Evolutionary conservation across 2,888 invertebrate species (phyloP).

Genomic region (Cryptocheilus praepositus): DNA sequence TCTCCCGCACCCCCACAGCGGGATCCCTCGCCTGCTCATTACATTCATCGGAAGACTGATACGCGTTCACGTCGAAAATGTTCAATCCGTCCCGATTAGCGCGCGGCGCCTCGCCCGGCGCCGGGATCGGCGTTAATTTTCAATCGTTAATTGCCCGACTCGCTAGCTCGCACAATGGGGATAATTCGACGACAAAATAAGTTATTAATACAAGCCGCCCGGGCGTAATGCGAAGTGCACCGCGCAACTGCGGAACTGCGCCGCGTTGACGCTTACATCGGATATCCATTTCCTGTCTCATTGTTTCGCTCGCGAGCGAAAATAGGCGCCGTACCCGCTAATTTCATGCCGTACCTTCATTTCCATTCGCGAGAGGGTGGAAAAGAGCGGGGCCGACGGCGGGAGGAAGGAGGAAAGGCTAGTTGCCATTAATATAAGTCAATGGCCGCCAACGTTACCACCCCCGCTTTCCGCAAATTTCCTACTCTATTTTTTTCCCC

Average conservation of each 20-base stretch:
- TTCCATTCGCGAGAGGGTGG: neutral
- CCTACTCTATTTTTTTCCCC: neutral
- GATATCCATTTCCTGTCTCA: slow-evolving; percentile 39
- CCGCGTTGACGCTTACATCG: slow-evolving; percentile 36
- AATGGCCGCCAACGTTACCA: slow-evolving; percentile 3
- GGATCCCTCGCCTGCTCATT: too few relatives aligned
- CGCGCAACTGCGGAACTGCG: slow-evolving; percentile 29
- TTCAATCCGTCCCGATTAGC: too few relatives aligned
- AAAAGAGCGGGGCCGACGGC: neutral
- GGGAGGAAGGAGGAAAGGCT: neutral
- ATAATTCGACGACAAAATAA: slow-evolving; percentile 32
- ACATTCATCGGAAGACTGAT: too few relatives aligned
- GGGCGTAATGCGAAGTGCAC: slow-evolving; percentile 15
- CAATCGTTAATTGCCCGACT: slow-evolving; percentile 14
- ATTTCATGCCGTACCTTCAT: slow-evolving; percentile 9
- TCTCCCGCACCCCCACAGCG: too few relatives aligned
- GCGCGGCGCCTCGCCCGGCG: neutral
- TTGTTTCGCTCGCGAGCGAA: slow-evolving; percentile 32
- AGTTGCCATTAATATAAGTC: slow-evolving; percentile 15
- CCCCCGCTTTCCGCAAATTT: neutral
- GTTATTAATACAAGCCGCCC: slow-evolving; percentile 29
- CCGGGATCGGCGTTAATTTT: slow-evolving; percentile 8
- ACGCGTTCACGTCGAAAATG: too few relatives aligned
- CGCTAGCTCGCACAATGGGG: neutral
- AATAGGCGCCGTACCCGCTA: slow-evolving; percentile 19